phyloP scores from a whole-genome alignment of 1,140 invertebrate species.

The Sycophaga agraensis region DNA sequence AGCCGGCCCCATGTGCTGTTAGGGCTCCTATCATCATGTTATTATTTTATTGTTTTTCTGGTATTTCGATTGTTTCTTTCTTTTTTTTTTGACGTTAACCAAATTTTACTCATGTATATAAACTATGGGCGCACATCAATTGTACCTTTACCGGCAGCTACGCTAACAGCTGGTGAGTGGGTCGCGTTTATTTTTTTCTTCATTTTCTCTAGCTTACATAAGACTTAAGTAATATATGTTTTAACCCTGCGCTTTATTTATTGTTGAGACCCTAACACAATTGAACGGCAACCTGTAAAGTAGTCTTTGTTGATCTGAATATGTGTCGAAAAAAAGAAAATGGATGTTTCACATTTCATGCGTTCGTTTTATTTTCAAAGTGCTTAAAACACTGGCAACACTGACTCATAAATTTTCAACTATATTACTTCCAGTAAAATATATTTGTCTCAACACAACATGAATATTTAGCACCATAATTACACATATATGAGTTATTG shows the following conservation, averaged over 20 bases:
- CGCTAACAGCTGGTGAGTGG: constrained; percentile 6
- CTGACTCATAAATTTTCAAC: no score
- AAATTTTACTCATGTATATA: constrained; percentile 6
- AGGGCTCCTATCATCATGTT: neutral
- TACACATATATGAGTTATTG: no score
- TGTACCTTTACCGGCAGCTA: neutral
- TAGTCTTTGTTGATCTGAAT: no score
- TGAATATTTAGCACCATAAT: no score
- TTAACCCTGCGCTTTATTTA: constrained; percentile 17
- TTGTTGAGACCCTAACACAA: neutral
- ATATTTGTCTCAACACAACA: no score
- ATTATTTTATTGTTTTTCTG: no score
- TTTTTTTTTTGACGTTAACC: neutral
- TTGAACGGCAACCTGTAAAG: neutral
- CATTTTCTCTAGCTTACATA: neutral
- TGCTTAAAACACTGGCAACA: no score
- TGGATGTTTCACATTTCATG: no score
- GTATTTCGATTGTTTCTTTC: neutral
- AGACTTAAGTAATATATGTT: constrained; percentile 1
- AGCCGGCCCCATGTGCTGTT: neutral
- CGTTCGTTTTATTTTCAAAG: no score
- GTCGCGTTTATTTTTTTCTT: neutral
- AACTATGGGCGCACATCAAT: constrained; percentile 19
- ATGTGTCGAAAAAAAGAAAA: no score
- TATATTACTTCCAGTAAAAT: no score